These are phyloP conservation scores for Acipenser transmontanus DNA, from an alignment of 2,797 vertebrate genomes.

Conservation along the genomic window DNA sequence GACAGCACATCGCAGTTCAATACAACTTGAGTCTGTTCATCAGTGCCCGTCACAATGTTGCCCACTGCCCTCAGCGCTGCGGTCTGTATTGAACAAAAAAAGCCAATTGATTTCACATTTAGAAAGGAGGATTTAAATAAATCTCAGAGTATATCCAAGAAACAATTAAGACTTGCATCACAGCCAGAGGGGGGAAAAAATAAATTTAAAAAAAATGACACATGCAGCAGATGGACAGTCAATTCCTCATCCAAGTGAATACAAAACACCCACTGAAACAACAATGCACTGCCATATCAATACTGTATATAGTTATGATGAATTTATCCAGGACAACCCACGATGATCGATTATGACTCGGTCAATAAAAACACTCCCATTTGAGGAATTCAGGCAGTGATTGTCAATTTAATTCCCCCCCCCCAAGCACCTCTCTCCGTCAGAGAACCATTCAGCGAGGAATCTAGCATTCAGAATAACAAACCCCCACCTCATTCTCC, in stretches of 20 bases:
- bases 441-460: not conserved
- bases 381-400: not conserved
- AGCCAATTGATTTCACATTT: not conserved
- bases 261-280: not conserved
- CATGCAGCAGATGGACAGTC: not conserved
- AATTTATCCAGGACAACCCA: no score
- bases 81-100: slow-evolving; percentile 61
- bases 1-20: slow-evolving; percentile 96
- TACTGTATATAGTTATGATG: not conserved
- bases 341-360: not conserved
- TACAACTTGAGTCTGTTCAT: slow-evolving; percentile 97
- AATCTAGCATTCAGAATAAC: not conserved
- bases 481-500: no score
- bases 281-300: not conserved
- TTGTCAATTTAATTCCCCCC: not conserved
- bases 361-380: not conserved
- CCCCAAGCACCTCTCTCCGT: not conserved
- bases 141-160: not conserved
- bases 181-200: no score
- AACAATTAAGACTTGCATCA: no score
- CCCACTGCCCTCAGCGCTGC: slow-evolving; percentile 95
- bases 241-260: no score
- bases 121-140: not conserved
- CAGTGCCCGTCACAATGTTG: slow-evolving; percentile 97
- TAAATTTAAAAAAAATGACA: not conserved